Conservation (phyloP, 2,888 invertebrate species). For the Noctua janthe region DNA sequence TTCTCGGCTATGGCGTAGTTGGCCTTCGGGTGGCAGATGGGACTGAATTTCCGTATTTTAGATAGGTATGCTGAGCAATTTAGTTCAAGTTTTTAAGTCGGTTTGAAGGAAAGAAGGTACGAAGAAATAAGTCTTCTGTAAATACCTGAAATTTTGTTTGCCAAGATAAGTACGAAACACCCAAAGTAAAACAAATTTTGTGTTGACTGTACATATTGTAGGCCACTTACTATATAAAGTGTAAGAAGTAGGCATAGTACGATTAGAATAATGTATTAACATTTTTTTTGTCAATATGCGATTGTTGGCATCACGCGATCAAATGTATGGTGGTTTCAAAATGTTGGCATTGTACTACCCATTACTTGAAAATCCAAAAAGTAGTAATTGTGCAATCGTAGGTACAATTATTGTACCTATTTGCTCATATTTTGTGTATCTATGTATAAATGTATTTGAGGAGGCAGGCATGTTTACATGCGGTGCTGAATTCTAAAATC, state of each 20-base stretch:
- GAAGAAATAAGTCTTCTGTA: background rate
- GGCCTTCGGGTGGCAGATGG: constrained; percentile 30
- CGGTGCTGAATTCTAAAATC: too few relatives aligned
- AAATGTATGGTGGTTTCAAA: too few relatives aligned
- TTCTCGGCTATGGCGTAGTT: constrained; percentile 10
- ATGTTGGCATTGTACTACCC: too few relatives aligned
- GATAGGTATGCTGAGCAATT: background rate
- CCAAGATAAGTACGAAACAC: background rate
- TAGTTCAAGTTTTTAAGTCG: background rate
- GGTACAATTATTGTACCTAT: background rate
- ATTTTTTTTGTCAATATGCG: too few relatives aligned
- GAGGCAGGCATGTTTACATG: background rate
- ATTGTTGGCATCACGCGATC: too few relatives aligned
- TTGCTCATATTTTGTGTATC: background rate
- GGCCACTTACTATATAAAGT: too few relatives aligned
- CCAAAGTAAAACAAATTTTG: too few relatives aligned
- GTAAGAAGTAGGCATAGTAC: too few relatives aligned
- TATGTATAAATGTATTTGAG: background rate
- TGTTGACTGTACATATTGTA: too few relatives aligned
- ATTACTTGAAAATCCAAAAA: too few relatives aligned
- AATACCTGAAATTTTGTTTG: background rate
- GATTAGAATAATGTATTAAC: too few relatives aligned
- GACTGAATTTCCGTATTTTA: constrained; percentile 12
- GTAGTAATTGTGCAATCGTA: too few relatives aligned
- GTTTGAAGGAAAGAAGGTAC: background rate